A percentile compares a stretch with the other conserved stretches of the same genome.
Evolutionary conservation across 1,140 invertebrate genomes (phyloP).

Genomic region (Bactericera cockerelli): DNA sequence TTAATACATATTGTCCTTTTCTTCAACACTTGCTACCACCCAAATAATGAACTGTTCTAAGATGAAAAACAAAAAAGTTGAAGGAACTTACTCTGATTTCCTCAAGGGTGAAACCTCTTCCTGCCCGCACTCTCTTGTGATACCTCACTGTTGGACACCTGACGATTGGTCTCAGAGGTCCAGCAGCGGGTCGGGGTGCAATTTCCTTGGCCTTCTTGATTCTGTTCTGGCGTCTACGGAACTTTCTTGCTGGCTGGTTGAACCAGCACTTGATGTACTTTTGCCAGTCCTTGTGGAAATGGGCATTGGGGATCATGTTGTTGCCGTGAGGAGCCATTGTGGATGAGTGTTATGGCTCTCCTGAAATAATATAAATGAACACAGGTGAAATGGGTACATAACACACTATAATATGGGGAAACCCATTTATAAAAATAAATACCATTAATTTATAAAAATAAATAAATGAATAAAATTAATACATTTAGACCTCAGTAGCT

Average conservation of each 20-base stretch:
- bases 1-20: no score
- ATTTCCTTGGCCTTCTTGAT: slow-evolving; percentile 80
- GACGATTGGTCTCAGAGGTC: slow-evolving; percentile 76
- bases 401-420: no score
- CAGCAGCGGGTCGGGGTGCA: slow-evolving; percentile 79
- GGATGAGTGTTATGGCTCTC: background rate
- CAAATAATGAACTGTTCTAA: no score
- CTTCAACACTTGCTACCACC: no score
- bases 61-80: no score
- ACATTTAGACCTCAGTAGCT: no score
- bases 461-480: no score
- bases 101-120: slow-evolving; percentile 88
- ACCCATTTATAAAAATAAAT: no score
- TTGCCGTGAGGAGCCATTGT: slow-evolving; percentile 57
- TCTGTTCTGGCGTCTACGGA: slow-evolving; percentile 66
- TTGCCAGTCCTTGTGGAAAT: slow-evolving; percentile 99
- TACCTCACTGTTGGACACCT: slow-evolving; percentile 87
- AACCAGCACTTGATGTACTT: slow-evolving; percentile 96
- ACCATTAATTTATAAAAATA: no score
- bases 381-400: no score
- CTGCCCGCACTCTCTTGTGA: slow-evolving; percentile 77
- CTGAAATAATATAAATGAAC: background rate
- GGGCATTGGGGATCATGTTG: slow-evolving; percentile 98
- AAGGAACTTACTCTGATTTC: slow-evolving; percentile 71
- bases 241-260: slow-evolving; percentile 92